Evolutionary conservation across 2,113 vertebrate species (phyloP), one percentile per base, ranked within the genome.

Genomic region (Indicator indicator): DNA sequence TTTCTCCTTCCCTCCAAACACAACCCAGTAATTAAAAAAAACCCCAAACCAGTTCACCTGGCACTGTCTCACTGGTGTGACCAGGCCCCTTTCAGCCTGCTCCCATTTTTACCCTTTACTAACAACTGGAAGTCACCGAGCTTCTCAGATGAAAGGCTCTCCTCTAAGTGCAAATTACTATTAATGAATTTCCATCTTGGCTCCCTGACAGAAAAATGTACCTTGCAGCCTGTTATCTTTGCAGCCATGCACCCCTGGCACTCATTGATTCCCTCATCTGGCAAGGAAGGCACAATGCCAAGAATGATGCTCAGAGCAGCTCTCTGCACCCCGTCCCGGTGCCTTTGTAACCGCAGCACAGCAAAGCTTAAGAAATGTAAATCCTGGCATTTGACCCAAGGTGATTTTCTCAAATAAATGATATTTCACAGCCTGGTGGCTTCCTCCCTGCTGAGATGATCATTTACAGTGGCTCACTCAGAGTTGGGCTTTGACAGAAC

Each of bases 361-460:
- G 60, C 68, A 88, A 30, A 82, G 86, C 89, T 48, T 52, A 83
- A 93, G 84, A 87, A 95, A 95, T 92, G 94, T 21, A 93, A 97
- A 96, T 91, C 85, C 52, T 70, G 87, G 84, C 96, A 48, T 67
- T 26, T 75, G 92, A 81, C 79, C 92, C 86, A 8, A 56, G 11
- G 77, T 32, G 84, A 46, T 81, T 87, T 88, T 82, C 79, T 88
- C 68, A 74, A 86, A 95, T 86, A 94, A 95, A 90, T 91, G 89
- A 60, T 88, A 95, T 97, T 97, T 96, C 95, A 95, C 93, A 90
- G 93, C 86, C 92, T 18, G 4, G 73, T 65, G 75, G 59, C 94
- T 95, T 92, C 85, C 76, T 90, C 93, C 94, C 87, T 40, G 58
- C 88, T 76, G 86, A 78, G 93, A 86, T 40, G 94, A 86, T 82